Conservation (phyloP, 2,113 vertebrate genomes). For the Petromus typicus region DNA sequence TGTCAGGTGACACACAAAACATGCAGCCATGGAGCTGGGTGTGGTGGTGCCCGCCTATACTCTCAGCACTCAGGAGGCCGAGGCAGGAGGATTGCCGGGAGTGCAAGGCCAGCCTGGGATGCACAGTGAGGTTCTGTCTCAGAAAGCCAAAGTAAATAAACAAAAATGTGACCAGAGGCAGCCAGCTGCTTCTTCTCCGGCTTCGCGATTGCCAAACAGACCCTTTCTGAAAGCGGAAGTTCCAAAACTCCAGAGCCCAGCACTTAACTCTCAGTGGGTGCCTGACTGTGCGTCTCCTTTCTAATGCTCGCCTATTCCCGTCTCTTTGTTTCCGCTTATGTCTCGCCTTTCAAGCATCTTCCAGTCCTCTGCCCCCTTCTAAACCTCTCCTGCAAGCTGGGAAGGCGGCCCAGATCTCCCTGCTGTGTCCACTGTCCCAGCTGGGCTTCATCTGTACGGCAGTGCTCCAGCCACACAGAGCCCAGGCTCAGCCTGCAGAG, state of each 20-base stretch:
- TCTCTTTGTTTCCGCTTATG: neutral
- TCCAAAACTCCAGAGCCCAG: neutral
- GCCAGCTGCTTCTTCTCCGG: neutral
- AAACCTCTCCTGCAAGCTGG: neutral
- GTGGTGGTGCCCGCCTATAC: too few relatives aligned
- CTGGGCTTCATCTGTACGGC: neutral
- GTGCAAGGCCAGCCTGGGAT: too few relatives aligned
- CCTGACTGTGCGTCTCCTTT: too few relatives aligned
- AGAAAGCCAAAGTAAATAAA: too few relatives aligned
- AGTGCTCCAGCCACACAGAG: too few relatives aligned
- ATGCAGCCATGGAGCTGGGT: too few relatives aligned
- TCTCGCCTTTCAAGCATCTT: neutral
- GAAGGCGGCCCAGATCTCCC: neutral
- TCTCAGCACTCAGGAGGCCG: too few relatives aligned
- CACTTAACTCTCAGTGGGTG: neutral
- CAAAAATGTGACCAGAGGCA: neutral
- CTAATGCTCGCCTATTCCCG: neutral
- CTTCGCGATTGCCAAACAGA: neutral
- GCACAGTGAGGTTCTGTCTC: too few relatives aligned
- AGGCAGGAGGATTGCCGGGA: too few relatives aligned
- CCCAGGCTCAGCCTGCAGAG: neutral
- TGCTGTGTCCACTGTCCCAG: neutral
- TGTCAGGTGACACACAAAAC: neutral
- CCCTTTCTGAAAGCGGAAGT: neutral
- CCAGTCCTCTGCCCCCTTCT: neutral